Evolutionary conservation across 1,140 invertebrate genomes (phyloP), one percentile per base, ranked within the genome.

Genomic region (Caenorhabditis tropicalis): DNA sequence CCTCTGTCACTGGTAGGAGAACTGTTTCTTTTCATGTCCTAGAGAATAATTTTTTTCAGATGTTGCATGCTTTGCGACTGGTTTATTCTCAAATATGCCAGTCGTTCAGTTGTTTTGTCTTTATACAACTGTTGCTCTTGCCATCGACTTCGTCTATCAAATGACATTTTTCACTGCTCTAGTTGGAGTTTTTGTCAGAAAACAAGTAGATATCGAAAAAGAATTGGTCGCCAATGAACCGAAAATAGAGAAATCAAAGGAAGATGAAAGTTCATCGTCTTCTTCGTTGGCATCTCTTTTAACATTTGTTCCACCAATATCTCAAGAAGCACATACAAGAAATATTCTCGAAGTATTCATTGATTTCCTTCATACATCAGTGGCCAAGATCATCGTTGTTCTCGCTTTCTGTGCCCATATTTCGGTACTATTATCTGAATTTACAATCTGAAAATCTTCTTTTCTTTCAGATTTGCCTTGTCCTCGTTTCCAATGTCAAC

Each of bases 51-150:
- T 0, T n/a, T 24, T 89, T 10, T 86, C 88, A 27, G 89, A 90
- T 79, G 88, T 90, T 21, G 82, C 91, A 9, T 89, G 89, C 46
- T 90, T 90, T 60, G 88, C 88, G n/a, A 89, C 91, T 53, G 89
- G 89, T 16, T 53, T 90, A 2, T 85, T 90, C 33, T 90, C 89
- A 0, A 88, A 90, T 39, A 85, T 90, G 84, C 89, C 89, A 6
- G 89, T 90, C 6, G 89, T 90, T 15, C 88, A 86, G 60, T 65
- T 90, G 4, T 90, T 90, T 82, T 90, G 89, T 79, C 53, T 90
- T 15, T 90, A 90, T 80, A 88, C 89, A 7, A 88, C 89, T 16
- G 81, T 90, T 16, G 89, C 89, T 65, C 83, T 90, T 24, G 82
- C 88, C 58, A 84, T 90, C 27, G 89, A 90, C 79, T 90, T 89